Evolutionary conservation across 2,797 vertebrate species (phyloP).

Genomic region (Alfaro cultratus): DNA sequence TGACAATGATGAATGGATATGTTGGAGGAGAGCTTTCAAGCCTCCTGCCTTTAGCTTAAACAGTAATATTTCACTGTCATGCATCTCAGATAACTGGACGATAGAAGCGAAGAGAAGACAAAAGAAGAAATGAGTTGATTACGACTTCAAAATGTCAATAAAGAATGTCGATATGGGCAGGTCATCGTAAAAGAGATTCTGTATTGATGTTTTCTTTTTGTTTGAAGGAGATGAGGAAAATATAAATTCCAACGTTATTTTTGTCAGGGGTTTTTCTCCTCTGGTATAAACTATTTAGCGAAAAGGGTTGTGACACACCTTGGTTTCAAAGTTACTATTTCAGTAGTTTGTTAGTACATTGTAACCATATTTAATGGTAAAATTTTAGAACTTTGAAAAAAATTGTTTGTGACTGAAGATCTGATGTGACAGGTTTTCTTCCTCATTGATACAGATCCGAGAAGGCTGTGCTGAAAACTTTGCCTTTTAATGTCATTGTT

Average conservation of each 20-base stretch:
- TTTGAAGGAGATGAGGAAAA: neutral
- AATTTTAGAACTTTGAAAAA: neutral
- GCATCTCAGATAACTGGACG: slow-evolving; percentile 8
- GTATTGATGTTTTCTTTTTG: neutral
- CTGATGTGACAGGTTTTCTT: too few species aligned
- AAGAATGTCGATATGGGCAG: neutral
- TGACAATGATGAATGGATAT: slow-evolving; percentile 41
- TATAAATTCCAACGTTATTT: neutral
- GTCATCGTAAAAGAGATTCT: neutral
- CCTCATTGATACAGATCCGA: neutral
- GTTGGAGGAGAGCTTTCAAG: slow-evolving; percentile 13
- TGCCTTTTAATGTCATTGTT: neutral
- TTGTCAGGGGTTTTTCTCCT: neutral
- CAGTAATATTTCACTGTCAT: slow-evolving; percentile 16
- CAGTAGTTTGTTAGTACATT: neutral
- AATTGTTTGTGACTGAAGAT: too few species aligned
- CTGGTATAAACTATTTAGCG: neutral
- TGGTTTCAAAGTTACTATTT: neutral
- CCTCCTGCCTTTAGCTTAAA: slow-evolving; percentile 16
- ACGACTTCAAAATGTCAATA: slow-evolving; percentile 8
- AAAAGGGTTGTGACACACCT: neutral
- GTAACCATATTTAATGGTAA: neutral
- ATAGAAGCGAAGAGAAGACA: neutral
- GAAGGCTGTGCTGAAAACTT: neutral
- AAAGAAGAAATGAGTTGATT: neutral